phyloP scores from a whole-genome alignment of 2,113 vertebrate genomes.

The Ranitomeya variabilis region DNA sequence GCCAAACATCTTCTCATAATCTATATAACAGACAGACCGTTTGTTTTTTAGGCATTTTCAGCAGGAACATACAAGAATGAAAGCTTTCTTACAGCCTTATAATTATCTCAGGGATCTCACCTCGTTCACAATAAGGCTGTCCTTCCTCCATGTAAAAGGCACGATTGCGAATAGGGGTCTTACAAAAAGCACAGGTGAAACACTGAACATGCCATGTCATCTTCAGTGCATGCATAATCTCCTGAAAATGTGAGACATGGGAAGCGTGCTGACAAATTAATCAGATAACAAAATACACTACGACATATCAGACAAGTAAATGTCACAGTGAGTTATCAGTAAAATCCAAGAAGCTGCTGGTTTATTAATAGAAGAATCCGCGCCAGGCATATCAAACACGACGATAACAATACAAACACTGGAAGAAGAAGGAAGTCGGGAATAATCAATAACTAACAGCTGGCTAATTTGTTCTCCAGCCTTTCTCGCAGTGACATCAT shows the following conservation, averaged over 20 bases:
- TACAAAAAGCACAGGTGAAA: constrained; percentile 93
- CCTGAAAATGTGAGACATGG: constrained; percentile 70
- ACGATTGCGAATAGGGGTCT: constrained; percentile 91
- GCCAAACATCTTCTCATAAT: constrained; percentile 99
- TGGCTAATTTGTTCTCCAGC: background rate
- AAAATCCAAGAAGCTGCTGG: background rate
- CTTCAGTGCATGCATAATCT: constrained; percentile 98
- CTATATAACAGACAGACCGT: constrained; percentile 68
- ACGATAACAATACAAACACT: background rate
- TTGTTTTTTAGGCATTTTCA: background rate
- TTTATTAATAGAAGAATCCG: background rate
- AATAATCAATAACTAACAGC: background rate
- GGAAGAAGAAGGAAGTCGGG: background rate
- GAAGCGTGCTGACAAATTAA: background rate
- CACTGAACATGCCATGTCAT: constrained; percentile 97
- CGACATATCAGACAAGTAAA: background rate
- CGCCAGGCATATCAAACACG: background rate
- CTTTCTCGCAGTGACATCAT: no score
- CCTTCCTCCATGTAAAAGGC: constrained; percentile 99
- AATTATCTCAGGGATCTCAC: constrained; percentile 65
- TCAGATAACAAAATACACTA: background rate
- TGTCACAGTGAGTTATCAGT: background rate
- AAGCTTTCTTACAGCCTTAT: background rate
- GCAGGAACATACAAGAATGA: background rate
- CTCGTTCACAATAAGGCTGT: constrained; percentile 94